These are phyloP conservation scores for Telenomus remus DNA, from an alignment of 1,140 invertebrate genomes.

Conservation along the genomic window DNA sequence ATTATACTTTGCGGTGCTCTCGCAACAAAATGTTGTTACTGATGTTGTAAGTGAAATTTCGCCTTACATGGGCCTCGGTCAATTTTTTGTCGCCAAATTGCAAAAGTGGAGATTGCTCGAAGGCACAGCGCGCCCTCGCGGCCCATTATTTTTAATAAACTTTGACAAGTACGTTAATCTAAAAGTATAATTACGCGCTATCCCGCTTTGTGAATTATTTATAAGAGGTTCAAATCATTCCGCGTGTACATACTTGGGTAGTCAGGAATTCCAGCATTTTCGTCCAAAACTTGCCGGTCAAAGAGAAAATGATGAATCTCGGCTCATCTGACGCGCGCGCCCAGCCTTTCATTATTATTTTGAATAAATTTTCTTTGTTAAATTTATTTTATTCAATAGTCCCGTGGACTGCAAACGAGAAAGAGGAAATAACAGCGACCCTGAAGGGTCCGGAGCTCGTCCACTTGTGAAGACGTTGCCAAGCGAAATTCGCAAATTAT, in stretches of 20 bases:
- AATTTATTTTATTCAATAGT: too few relatives aligned
- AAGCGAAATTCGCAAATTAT: too few relatives aligned
- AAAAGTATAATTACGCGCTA: slow-evolving; percentile 38
- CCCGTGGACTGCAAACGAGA: too few relatives aligned
- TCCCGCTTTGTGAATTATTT: slow-evolving; percentile 49
- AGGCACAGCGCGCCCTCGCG: slow-evolving; percentile 26
- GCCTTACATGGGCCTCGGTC: slow-evolving; percentile 16
- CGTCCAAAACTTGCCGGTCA: background rate
- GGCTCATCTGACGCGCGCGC: too few relatives aligned
- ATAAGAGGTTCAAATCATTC: slow-evolving; percentile 24
- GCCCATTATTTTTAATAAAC: slow-evolving; percentile 45
- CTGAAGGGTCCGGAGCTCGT: too few relatives aligned
- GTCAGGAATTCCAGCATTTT: slow-evolving; percentile 4
- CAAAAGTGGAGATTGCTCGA: slow-evolving; percentile 20
- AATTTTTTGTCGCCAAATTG: slow-evolving; percentile 33
- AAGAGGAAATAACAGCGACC: too few relatives aligned
- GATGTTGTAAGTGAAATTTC: slow-evolving; percentile 42
- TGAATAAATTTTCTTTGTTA: too few relatives aligned
- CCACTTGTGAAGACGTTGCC: too few relatives aligned
- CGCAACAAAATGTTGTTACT: slow-evolving; percentile 34
- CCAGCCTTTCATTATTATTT: too few relatives aligned
- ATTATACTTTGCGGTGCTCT: slow-evolving; percentile 27
- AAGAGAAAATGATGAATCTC: too few relatives aligned
- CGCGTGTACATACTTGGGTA: background rate
- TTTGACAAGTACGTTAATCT: slow-evolving; percentile 26